These are phyloP conservation scores for Notamacropus eugenii DNA, from an alignment of 2,797 vertebrate genomes.

Conservation along the genomic window DNA sequence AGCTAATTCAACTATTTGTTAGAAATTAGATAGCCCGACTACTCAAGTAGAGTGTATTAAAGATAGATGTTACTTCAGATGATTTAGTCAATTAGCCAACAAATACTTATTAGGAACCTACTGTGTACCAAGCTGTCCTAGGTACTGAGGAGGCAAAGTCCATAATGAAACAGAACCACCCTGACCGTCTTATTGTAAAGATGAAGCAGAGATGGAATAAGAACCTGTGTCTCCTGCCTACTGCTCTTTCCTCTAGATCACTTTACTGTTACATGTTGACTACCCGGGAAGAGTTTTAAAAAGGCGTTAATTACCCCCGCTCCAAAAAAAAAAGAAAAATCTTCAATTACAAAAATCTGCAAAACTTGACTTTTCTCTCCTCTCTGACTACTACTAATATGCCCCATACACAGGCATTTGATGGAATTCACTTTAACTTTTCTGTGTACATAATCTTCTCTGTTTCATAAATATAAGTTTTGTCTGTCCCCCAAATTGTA, in stretches of 20 bases:
- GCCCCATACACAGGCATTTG: not conserved
- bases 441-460: not conserved
- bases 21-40: not conserved
- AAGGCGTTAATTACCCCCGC: not conserved
- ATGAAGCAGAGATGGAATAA: not conserved
- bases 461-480: not conserved
- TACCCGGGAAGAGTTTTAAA: not conserved
- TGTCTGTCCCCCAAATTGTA: not conserved
- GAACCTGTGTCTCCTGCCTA: not conserved
- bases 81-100: not conserved
- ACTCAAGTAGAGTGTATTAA: not conserved
- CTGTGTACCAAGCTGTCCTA: not conserved
- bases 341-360: not conserved
- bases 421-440: not conserved
- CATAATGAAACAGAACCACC: not conserved
- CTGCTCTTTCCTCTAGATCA: not conserved
- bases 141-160: not conserved
- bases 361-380: not conserved
- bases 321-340: not conserved
- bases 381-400: not conserved
- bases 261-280: not conserved
- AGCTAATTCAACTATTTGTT: not conserved
- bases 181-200: not conserved
- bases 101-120: not conserved
- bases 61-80: not conserved